Conservation (phyloP, 2,888 invertebrate genomes). For the Orchesella flavescens region DNA sequence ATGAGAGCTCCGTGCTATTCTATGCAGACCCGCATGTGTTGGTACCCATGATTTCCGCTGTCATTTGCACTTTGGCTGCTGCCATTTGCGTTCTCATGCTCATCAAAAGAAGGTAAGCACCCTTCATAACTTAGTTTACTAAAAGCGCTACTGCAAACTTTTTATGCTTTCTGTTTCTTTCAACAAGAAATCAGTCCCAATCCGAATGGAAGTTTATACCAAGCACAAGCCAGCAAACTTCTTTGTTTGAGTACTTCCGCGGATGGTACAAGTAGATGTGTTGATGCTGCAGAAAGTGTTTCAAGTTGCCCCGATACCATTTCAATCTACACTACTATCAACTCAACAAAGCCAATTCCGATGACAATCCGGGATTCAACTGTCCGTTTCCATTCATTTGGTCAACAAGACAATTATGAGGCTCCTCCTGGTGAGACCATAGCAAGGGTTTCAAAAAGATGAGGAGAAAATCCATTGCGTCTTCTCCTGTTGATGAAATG, state of each 20-base stretch:
- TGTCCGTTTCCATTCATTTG: slow-evolving; percentile 68
- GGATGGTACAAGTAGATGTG: slow-evolving; percentile 5
- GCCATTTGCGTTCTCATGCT: slow-evolving; percentile 75
- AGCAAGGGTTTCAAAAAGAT: background rate
- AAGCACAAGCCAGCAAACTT: slow-evolving; percentile 67
- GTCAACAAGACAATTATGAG: slow-evolving; percentile 68
- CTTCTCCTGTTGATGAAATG: slow-evolving; percentile 15
- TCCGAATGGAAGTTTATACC: slow-evolving; percentile 68
- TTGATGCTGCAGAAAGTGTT: background rate
- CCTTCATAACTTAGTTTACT: too few species aligned
- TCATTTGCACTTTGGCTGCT: slow-evolving; percentile 75
- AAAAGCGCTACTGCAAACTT: too few species aligned
- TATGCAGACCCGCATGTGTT: slow-evolving; percentile 76
- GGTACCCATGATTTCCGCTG: slow-evolving; percentile 75
- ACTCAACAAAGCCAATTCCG: slow-evolving; percentile 68
- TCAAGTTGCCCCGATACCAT: slow-evolving; percentile 31
- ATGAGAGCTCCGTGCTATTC: slow-evolving; percentile 71
- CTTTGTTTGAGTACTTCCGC: slow-evolving; percentile 66
- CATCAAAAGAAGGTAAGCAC: slow-evolving; percentile 37
- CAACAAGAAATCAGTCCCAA: slow-evolving; percentile 19
- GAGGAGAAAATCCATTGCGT: background rate
- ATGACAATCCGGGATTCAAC: slow-evolving; percentile 69
- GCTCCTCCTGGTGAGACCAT: slow-evolving; percentile 42
- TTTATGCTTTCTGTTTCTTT: background rate
- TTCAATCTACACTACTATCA: slow-evolving; percentile 69